phyloP scores from a whole-genome alignment of 2,888 invertebrate species.

The Dolichomitus sp. region DNA sequence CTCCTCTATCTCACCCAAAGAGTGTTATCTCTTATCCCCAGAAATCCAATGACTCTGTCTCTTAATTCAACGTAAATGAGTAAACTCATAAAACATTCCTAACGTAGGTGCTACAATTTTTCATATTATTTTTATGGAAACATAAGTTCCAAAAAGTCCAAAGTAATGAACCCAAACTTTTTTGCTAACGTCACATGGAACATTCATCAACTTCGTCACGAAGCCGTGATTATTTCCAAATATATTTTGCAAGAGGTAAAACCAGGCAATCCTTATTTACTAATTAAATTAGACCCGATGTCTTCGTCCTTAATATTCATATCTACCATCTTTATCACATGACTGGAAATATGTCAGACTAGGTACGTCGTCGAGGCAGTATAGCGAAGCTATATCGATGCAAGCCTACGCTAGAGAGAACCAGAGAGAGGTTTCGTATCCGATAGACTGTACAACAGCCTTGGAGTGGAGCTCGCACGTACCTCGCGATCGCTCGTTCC shows the following conservation, averaged over 20 bases:
- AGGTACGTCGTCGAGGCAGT: background rate
- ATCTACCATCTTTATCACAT: background rate
- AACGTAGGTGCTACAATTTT: too few relatives aligned
- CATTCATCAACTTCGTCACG: too few relatives aligned
- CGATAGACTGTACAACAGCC: slow-evolving; percentile 5
- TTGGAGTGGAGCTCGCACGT: slow-evolving; percentile 30
- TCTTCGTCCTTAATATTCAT: background rate
- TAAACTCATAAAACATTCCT: background rate
- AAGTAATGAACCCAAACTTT: too few relatives aligned
- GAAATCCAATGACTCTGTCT: background rate
- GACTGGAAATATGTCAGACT: background rate
- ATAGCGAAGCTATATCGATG: background rate
- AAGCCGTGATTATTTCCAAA: too few relatives aligned
- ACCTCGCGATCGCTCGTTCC: slow-evolving; percentile 24
- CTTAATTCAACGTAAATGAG: background rate
- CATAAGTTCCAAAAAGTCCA: too few relatives aligned
- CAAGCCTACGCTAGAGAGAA: background rate
- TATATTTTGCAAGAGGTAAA: too few relatives aligned
- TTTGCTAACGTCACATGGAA: too few relatives aligned
- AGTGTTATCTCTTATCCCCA: background rate
- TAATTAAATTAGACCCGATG: background rate
- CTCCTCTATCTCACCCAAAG: background rate
- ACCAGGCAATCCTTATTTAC: too few relatives aligned
- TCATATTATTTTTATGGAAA: too few relatives aligned
- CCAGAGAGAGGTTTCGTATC: slow-evolving; percentile 15